Evolutionary conservation across 2,113 vertebrate species (phyloP).

Genomic region (Petaurus breviceps): DNA sequence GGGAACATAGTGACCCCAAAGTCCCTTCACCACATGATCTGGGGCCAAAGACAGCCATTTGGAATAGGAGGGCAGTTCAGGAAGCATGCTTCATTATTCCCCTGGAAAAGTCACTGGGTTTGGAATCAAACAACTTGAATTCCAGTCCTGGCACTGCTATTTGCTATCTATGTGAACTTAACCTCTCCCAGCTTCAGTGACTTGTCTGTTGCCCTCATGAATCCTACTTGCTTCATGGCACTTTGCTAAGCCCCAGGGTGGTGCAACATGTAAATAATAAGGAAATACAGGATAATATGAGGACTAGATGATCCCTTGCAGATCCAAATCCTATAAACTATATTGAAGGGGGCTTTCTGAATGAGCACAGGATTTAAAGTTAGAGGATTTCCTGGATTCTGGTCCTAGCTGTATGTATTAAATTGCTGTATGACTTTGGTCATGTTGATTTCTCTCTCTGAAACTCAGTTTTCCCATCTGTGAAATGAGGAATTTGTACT

Average conservation of each 20-base stretch:
- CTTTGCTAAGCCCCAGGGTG: neutral
- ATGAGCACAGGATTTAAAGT: neutral
- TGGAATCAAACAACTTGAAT: neutral
- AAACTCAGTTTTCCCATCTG: neutral
- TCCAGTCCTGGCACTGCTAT: neutral
- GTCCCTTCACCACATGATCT: neutral
- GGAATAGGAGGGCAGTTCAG: constrained; percentile 5
- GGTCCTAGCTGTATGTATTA: no score
- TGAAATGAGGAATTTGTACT: no score
- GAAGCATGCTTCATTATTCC: neutral
- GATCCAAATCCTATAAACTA: neutral
- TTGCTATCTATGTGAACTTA: neutral
- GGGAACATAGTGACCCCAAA: constrained; percentile 60
- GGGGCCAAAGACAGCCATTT: constrained; percentile 52
- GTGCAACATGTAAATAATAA: neutral
- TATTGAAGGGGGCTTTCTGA: neutral
- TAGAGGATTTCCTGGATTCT: neutral
- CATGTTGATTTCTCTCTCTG: neutral
- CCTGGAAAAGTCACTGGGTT: neutral
- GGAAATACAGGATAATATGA: neutral
- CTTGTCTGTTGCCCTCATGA: no score
- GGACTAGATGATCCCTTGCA: neutral
- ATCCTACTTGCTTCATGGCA: neutral
- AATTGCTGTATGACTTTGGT: neutral
- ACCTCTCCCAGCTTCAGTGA: no score